Conservation (phyloP, 2,888 invertebrate species). For the Drosophila lutescens region DNA sequence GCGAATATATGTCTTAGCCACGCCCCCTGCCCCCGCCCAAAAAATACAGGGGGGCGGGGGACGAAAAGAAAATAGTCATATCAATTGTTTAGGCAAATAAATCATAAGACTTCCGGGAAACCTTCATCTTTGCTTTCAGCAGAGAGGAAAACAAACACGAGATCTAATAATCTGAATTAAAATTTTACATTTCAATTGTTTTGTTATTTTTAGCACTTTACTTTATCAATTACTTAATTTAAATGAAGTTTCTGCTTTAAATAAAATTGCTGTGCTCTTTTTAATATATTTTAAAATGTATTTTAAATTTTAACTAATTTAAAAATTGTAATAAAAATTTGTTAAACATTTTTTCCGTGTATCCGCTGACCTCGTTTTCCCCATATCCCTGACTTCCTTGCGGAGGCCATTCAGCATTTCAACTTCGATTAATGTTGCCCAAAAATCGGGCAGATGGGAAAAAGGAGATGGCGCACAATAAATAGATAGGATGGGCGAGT, state of each 20-base stretch:
- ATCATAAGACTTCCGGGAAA: constrained; percentile 67
- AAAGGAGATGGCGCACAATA: constrained; percentile 4
- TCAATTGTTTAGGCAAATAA: constrained; percentile 72
- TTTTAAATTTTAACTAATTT: too few species aligned
- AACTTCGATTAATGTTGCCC: constrained; percentile 72
- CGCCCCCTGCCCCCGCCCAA: constrained; percentile 7
- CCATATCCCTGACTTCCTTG: constrained; percentile 33
- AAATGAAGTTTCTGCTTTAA: too few species aligned
- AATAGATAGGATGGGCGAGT: constrained; percentile 1
- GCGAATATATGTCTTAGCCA: constrained; percentile 30
- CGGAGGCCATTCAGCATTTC: constrained; percentile 54
- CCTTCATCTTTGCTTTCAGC: constrained; percentile 2
- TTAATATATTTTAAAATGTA: too few species aligned
- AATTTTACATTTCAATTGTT: neutral
- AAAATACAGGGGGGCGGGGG: neutral
- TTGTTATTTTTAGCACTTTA: neutral
- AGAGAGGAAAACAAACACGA: neutral
- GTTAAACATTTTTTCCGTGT: neutral
- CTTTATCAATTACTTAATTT: too few species aligned
- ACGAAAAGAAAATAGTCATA: constrained; percentile 37
- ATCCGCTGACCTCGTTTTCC: constrained; percentile 1
- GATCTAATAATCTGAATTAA: neutral
- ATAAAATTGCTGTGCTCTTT: too few species aligned
- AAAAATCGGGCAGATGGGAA: constrained; percentile 26
- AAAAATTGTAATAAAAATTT: too few species aligned